Evolutionary conservation across 2,888 invertebrate species (phyloP), one percentile per base, ranked within the genome.

Genomic region (Dasysyrphus albostriatus): DNA sequence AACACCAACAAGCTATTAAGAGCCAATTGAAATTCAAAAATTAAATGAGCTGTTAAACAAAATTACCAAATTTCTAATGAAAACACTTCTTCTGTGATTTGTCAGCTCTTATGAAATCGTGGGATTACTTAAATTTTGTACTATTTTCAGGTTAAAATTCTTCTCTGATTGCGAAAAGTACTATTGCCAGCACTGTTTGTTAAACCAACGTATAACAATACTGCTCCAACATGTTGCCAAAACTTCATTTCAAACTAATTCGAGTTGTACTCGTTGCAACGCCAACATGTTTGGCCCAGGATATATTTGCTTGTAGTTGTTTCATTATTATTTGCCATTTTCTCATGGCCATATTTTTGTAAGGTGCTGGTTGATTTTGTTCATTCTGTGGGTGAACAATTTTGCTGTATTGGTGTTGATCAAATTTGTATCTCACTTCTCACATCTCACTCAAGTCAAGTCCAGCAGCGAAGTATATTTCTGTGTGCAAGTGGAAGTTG

Each of bases 401-500:
- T 49, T 16, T 12, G 37, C 19, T 51, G 12, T 67, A n/a, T 51
- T 69, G 37, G 8, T 39, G 42, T 42, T 51, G 37, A 51, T 10
- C 14, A 19, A 37, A 37, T 51, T 51, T 69, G 51, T 69, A 69
- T 69, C 67, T 69, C 37, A 59, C 16, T 7, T 58, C n/a, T 19
- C 32, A 37, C 39, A 59, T 59, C 59, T 42, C 51, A 49, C 79
- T 74, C 70, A 75, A 81, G 69, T 32, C 54, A 75, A 81, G 69
- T 37, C 56, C 76, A 42, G 47, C 61, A 12, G 80, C 44, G 56
- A 65, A 73, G 29, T 69, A 74, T 49, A 61, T 61, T 63, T 72
- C 77, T 83, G 72, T 85, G 67, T 81, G 84, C 84, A 84, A 84
- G 84, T 81, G 73, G 65, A 65, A 65, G 81, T 83, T 51, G 49